Evolutionary conservation across 2,888 invertebrate species (phyloP), one percentile per base, ranked within the genome.

Genomic region (Gastrophysa polygoni): DNA sequence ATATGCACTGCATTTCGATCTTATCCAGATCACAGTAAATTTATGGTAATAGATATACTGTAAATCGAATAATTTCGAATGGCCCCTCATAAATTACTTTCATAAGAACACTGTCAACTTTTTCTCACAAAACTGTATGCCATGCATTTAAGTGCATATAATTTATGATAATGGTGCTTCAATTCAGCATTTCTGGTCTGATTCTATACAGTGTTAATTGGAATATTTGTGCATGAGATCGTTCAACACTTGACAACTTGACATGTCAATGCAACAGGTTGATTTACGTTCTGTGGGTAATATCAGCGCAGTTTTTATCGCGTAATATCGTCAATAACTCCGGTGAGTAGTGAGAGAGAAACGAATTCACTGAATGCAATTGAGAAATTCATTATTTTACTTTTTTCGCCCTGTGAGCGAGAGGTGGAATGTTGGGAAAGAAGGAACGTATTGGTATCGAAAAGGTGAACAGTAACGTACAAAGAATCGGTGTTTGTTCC

Each of bases 131-230:
- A 16, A 21, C 43, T 28, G 43, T 51, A 11, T 5, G 51, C 43
- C 14, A 54, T 54, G 28, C 38, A 43, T 54, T 54, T 17, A 54
- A 54, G 54, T 43, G 54, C 34, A 43, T 43, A 38, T 18, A 54
- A 54, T 54, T 10, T 43, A 54, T 28, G n/a, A 14, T 54, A 54
- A 54, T 54, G 43, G 43, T 21, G 43, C 24, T 38, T 38, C 54
- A 54, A 43, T 54, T 43, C 43, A 43, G 38, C 43, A 54, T 54
- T 54, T 54, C 43, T 54, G 38, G 38, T 38, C 14, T 38, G 14
- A 38, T 14, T 38, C 38, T 38, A n/a, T 38, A 14, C 14, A 14
- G 38, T 38, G 11, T 14, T 38, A 38, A 38, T 38, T 38, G 38
- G 29, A 32, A 10, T 32, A 8, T 24, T 5, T 24, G 7, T 24